phyloP scores from a whole-genome alignment of 2,797 vertebrate genomes.

The Lacerta bilineata region DNA sequence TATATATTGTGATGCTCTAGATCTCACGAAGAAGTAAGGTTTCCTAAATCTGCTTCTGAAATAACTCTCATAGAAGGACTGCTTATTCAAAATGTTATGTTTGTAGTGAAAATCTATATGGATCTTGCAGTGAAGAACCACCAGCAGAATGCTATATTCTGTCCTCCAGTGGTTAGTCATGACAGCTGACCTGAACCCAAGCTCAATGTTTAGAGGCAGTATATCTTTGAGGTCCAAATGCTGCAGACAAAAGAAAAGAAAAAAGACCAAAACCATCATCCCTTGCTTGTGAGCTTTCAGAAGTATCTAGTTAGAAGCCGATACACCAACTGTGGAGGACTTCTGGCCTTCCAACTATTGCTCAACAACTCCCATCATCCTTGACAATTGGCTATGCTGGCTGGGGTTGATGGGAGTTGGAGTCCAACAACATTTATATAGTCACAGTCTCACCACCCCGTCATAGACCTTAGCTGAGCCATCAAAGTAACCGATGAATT shows the following conservation, averaged over 20 bases:
- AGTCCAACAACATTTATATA: too few species aligned
- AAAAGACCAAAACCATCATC: too few species aligned
- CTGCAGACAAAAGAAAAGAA: not conserved
- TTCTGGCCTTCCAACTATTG: too few species aligned
- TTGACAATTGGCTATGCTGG: too few species aligned
- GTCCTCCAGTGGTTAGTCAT: not conserved
- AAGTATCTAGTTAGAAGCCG: not conserved
- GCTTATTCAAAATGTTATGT: not conserved
- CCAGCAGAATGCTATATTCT: not conserved
- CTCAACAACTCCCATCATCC: too few species aligned
- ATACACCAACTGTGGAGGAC: not conserved
- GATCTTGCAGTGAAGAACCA: not conserved
- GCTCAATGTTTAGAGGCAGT: not conserved
- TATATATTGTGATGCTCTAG: not conserved
- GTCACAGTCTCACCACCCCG: too few species aligned
- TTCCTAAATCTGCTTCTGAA: not conserved
- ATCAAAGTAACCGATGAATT: not conserved
- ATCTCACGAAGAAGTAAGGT: not conserved
- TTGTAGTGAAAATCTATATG: not conserved
- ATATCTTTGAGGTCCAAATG: not conserved
- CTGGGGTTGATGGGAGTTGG: too few species aligned
- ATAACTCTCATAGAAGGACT: not conserved
- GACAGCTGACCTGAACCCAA: not conserved
- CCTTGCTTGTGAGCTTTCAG: not conserved
- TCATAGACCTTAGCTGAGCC: not conserved